Percentiles rank a stretch among this genome's conserved stretches.
These are phyloP conservation scores for Zonitis immaculata DNA, from an alignment of 2,888 invertebrate species.

Conservation along the genomic window DNA sequence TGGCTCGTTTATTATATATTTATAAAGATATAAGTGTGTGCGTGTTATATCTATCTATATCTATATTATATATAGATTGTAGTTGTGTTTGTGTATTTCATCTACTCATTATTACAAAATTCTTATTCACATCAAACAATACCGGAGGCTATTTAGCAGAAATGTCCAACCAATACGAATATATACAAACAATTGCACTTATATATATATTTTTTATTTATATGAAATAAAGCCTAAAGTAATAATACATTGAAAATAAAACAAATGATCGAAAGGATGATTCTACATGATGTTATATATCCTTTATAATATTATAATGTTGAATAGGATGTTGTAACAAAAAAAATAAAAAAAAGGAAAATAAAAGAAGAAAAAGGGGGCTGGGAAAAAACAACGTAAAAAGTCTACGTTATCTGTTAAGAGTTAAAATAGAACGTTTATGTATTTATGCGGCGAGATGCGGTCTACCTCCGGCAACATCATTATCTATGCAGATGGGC, in stretches of 20 bases:
- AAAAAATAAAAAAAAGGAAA: slow-evolving; percentile 10
- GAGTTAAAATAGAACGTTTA: slow-evolving; percentile 24
- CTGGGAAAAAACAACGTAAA: no score
- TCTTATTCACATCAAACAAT: slow-evolving; percentile 28
- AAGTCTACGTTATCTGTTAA: slow-evolving; percentile 16
- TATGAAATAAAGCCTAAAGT: no score
- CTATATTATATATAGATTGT: slow-evolving; percentile 1
- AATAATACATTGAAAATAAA: no score
- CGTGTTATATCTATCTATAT: slow-evolving; percentile 18
- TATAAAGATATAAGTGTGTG: slow-evolving; percentile 8
- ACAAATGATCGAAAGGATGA: no score
- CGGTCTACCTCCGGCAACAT: slow-evolving; percentile 34
- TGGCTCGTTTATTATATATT: slow-evolving; percentile 1
- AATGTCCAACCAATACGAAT: slow-evolving; percentile 20
- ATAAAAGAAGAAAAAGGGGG: no score
- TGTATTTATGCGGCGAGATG: slow-evolving; percentile 30
- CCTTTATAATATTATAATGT: not conserved
- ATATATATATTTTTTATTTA: not conserved
- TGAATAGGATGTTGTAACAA: not conserved
- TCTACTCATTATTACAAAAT: slow-evolving; percentile 32
- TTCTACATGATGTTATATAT: no score
- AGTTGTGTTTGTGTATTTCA: slow-evolving; percentile 24
- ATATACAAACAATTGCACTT: not conserved
- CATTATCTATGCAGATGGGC: slow-evolving; percentile 48
- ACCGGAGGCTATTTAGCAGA: slow-evolving; percentile 22